Percentiles rank a stretch among this genome's conserved stretches.
These are phyloP conservation scores for Pseudochromis fuscus DNA, from an alignment of 2,797 vertebrate genomes.

Conservation along the genomic window DNA sequence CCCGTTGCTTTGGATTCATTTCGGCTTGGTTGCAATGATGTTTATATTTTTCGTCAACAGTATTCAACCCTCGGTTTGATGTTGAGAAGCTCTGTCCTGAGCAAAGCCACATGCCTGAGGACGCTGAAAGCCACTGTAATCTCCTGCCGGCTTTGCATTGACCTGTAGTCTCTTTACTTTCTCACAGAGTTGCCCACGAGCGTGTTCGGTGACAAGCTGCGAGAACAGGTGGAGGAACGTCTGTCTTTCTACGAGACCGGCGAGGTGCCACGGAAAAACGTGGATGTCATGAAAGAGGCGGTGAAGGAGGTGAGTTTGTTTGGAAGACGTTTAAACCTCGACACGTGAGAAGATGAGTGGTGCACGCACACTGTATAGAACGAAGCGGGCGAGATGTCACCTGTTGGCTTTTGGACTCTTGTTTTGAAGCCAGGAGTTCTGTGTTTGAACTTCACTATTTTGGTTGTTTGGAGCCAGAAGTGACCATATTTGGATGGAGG, in stretches of 20 bases:
- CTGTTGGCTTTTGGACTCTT: too few relatives aligned
- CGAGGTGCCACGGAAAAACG: conserved; percentile 92
- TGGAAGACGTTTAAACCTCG: background rate
- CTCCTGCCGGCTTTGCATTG: fast-evolving
- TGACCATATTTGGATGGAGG: too few relatives aligned
- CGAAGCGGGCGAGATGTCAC: too few relatives aligned
- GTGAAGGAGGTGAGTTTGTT: conserved; percentile 86
- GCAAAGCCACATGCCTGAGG: conserved; percentile 76
- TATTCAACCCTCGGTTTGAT: conserved; percentile 86
- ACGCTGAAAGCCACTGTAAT: fast-evolving
- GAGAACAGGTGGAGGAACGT: conserved; percentile 95
- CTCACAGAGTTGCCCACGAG: conserved; percentile 90
- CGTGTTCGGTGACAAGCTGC: conserved; percentile 93
- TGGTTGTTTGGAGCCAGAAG: too few relatives aligned
- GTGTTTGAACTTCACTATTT: too few relatives aligned
- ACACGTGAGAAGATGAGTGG: too few relatives aligned
- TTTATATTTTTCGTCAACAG: conserved; percentile 99
- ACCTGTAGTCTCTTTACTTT: background rate
- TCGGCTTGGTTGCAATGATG: conserved; percentile 88
- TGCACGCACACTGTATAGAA: too few relatives aligned
- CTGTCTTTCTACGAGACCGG: conserved; percentile 95
- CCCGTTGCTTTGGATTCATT: background rate
- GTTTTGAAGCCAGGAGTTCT: too few relatives aligned
- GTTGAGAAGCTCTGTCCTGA: conserved; percentile 88
- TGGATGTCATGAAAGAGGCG: conserved; percentile 97